These are phyloP conservation scores for Eptatretus atami DNA, from an alignment of 2,797 vertebrate genomes.

Conservation along the genomic window DNA sequence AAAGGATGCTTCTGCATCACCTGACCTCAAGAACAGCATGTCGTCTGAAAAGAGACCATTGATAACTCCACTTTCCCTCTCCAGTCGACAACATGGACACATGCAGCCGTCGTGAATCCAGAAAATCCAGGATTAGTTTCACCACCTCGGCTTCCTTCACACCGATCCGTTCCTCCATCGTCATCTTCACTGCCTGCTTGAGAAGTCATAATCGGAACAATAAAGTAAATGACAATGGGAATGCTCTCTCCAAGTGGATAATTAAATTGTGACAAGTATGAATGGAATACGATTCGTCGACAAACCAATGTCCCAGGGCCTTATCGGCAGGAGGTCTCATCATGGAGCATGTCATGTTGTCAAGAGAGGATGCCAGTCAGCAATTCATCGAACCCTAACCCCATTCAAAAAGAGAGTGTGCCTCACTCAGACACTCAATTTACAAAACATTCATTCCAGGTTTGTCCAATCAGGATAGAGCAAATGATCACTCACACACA, in stretches of 20 bases:
- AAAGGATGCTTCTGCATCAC: conserved; percentile 3
- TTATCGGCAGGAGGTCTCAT: not conserved
- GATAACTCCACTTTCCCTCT: conserved; percentile 80
- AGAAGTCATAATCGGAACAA: not conserved
- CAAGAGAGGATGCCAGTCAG: no score
- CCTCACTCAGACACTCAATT: no score
- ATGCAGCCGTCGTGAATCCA: conserved; percentile 68
- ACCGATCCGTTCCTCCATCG: conserved; percentile 66
- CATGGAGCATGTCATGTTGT: no score
- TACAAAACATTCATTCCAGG: no score
- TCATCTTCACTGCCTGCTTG: conserved; percentile 36
- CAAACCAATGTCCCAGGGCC: not conserved
- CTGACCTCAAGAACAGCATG: conserved; percentile 85
- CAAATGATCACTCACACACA: no score
- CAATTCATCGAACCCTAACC: no score
- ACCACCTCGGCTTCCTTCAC: conserved; percentile 86
- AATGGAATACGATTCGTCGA: no score
- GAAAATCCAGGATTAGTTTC: conserved; percentile 72
- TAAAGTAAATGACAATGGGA: no score
- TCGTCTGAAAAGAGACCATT: conserved; percentile 90
- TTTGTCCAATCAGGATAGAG: no score
- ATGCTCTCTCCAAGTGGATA: no score
- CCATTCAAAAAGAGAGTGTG: no score
- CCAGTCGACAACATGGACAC: conserved; percentile 84
- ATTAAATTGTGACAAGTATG: no score